Percentiles rank a stretch among this genome's conserved stretches.
phyloP scores from a whole-genome alignment of 2,888 invertebrate species.

The Trissolcus brochymenae region DNA sequence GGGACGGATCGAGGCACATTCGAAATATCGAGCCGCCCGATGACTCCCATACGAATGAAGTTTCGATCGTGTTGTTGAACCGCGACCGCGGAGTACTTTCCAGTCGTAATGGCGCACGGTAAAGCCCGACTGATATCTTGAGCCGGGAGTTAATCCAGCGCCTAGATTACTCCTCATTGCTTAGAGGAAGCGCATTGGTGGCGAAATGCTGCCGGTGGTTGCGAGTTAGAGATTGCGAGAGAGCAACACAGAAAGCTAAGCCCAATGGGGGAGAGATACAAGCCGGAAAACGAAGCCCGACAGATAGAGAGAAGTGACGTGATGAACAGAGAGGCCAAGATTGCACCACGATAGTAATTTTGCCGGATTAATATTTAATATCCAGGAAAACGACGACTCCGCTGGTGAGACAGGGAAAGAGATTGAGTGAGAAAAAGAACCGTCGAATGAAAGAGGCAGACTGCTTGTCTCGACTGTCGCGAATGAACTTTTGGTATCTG shows the following conservation, averaged over 20 bases:
- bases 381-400: slow-evolving; percentile 64
- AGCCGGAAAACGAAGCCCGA: slow-evolving; percentile 53
- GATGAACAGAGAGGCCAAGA: slow-evolving; percentile 61
- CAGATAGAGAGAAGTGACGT: slow-evolving; percentile 45
- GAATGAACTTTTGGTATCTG: slow-evolving; percentile 60
- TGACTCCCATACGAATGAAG: slow-evolving; percentile 48
- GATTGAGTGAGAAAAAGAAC: slow-evolving; percentile 22
- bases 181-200: slow-evolving; percentile 59
- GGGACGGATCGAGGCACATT: slow-evolving; percentile 16
- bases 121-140: slow-evolving; percentile 73
- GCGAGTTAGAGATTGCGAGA: slow-evolving; percentile 66
- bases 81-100: slow-evolving; percentile 48
- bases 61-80: slow-evolving; percentile 55
- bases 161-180: slow-evolving; percentile 74
- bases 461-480: slow-evolving; percentile 45
- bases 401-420: slow-evolving; percentile 12
- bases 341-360: slow-evolving; percentile 72
- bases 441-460: slow-evolving; percentile 22
- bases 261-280: slow-evolving; percentile 60
- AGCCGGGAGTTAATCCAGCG: slow-evolving; percentile 72
- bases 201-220: slow-evolving; percentile 45
- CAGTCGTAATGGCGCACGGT: slow-evolving; percentile 65
- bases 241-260: slow-evolving; percentile 63
- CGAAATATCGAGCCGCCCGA: slow-evolving; percentile 34
- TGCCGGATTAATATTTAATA: slow-evolving; percentile 76